Base-by-base conservation (phyloP, 2,113 vertebrate genomes). In the Echinops telfairi region DNA sequence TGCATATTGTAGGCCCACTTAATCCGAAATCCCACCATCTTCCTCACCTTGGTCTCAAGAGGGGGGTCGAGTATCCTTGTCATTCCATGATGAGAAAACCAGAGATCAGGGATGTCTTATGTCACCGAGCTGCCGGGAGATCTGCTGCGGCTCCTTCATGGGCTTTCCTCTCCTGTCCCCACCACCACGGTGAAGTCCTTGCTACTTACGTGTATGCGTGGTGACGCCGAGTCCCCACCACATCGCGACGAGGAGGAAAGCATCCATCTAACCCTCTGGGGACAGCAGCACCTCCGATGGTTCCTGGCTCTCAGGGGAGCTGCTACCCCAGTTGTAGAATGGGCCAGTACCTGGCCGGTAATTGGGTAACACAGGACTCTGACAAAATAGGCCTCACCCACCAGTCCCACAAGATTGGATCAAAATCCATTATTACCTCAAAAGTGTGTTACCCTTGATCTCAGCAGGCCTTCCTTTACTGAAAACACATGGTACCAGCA, bases 11-110 rank as follows among this genome's bases (percentile, higher is more conserved):
- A 81, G 33, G 2, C 38, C 71, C 40, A 11, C 3, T 25, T 38
- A 79, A 66, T 36, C 31, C 27, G n/a, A 0, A 20, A 76, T 8
- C 12, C 66, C 11, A 3, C 0, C 2, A 14, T 0, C 16, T 40
- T 43, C 64, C 16, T 19, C 16, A 14, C 19, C 29, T 11, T 22
- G 33, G 58, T 33, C 25, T 71, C 43, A 6, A 0, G 12, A 75
- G 15, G 47, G 1, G 57, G 31, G 3, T 27, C 36, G n/a, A 62
- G 71, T n/a, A 43, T 80, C 64, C 23, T 38, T 71, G 27, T 66
- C 27, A n/a, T 53, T 73, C 27, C 29, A 57, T 0, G 19, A 80
- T 12, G n/a, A 79, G 31, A 57, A 36, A 40, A 6, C 4, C 5
- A 38, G 81, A 31, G 11, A 15, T 79, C 4, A 77, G 27, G 47